These are phyloP conservation scores for Plebejus anna DNA, from an alignment of 2,888 invertebrate genomes.

Conservation along the genomic window DNA sequence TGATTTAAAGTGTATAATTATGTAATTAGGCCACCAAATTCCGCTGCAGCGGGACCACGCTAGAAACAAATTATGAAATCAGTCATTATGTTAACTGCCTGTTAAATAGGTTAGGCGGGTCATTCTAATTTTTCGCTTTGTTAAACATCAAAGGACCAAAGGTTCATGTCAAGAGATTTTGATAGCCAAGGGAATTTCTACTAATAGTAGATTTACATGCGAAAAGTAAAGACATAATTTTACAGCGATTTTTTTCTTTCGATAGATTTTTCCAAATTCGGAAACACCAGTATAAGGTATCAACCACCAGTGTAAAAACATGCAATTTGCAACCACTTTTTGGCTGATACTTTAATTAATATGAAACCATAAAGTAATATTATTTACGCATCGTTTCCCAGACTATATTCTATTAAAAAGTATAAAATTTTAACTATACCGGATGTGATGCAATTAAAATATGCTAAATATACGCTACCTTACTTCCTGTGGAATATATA, in stretches of 20 bases:
- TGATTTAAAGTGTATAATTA: neutral
- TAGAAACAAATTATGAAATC: neutral
- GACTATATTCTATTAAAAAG: neutral
- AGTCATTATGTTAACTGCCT: neutral
- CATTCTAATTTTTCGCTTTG: neutral
- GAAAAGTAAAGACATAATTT: neutral
- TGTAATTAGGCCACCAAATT: neutral
- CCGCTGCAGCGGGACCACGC: neutral
- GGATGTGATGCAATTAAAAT: slow-evolving; percentile 3
- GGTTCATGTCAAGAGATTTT: neutral
- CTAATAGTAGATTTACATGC: neutral
- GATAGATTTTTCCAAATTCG: neutral
- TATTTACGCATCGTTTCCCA: neutral
- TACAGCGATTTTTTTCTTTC: neutral
- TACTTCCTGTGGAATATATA: neutral
- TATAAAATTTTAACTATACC: neutral
- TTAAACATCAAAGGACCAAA: neutral
- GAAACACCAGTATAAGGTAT: neutral
- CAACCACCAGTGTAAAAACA: neutral
- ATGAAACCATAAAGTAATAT: neutral
- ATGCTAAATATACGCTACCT: neutral
- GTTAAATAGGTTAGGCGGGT: neutral
- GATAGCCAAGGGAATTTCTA: neutral
- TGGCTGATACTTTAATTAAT: too few relatives aligned
- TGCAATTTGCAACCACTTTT: neutral